Evolutionary conservation across 2,113 vertebrate genomes (phyloP), one percentile per base, ranked within the genome.

Genomic region (Prionailurus viverrinus): DNA sequence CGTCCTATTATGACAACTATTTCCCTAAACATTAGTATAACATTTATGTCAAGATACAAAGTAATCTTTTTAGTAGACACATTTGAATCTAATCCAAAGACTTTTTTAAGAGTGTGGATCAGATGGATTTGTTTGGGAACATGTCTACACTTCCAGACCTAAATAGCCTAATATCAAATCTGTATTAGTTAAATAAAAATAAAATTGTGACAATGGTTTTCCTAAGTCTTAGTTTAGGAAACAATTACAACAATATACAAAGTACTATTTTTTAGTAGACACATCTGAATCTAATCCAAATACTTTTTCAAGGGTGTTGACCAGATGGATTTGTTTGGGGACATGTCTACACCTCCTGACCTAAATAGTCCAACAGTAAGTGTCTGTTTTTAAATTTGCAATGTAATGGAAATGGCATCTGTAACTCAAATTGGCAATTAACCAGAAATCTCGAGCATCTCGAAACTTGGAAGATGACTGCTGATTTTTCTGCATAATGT

Each of bases 271-370:
- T 80, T 85, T 86, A 76, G 94, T 96, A 94, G 97, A 98, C 81
- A 96, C 97, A 96, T 97, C 3, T 41, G 96, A 97, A 98, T 97
- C 97, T 98, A 76, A 98, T 98, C 86, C 94, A 98, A 96, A 98
- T 94, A 98, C 93, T 98, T 23, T 96, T 98, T 98, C 91, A 98
- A 99, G 99, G 99, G 98, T 97, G 98, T 99, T 98, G 99, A 99
- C 89, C 99, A 99, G 97, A 99, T 99, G 98, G 99, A 99, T 98
- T 99, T 99, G 95, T 99, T 99, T 99, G 99, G 99, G 98, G 99
- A 99, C 99, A 99, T 99, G 99, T 99, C 99, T 87, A 99, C 99
- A 97, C 99, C 99, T 51, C 99, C 99, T 98, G 99, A 99, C 98
- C 98, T 99, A 96, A 99, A 97, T 98, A 98, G 98, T 98, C 98